A percentile compares a stretch with the other conserved stretches of the same genome.
phyloP scores from a whole-genome alignment of 2,113 vertebrate species.

The Rhinopomastus cyanomelas region DNA sequence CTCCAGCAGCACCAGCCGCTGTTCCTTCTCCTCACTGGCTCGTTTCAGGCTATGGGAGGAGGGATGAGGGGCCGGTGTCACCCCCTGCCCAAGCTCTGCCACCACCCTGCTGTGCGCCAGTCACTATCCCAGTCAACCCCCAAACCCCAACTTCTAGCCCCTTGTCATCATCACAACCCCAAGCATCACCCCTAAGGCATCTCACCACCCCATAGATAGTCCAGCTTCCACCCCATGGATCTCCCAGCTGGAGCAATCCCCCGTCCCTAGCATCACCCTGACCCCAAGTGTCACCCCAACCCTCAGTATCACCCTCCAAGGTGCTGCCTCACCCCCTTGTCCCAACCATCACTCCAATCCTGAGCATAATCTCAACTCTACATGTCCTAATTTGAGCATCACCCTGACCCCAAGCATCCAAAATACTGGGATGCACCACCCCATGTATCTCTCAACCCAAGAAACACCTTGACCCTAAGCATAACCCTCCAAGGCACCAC shows the following conservation, averaged over 20 bases:
- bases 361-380: not conserved
- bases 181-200: not conserved
- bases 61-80: not conserved
- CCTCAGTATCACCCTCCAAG: not conserved
- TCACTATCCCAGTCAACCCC: not conserved
- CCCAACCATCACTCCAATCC: not conserved
- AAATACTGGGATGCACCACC: no score
- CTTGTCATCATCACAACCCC: not conserved
- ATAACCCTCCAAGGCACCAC: not conserved
- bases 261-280: rapidly evolving
- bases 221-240: no score
- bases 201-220: no score
- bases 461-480: no score
- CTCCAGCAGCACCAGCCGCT: conserved; percentile 81
- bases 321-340: not conserved
- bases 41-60: conserved; percentile 79
- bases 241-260: not conserved
- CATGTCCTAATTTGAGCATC: no score
- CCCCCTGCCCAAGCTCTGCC: no score
- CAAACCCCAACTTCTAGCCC: not conserved
- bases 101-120: no score
- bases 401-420: no score
- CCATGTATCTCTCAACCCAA: no score
- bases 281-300: not conserved
- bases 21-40: conserved; percentile 88